A percentile compares a stretch with the other conserved stretches of the same genome.
phyloP scores from a whole-genome alignment of 2,797 vertebrate genomes.

The Morus bassanus region DNA sequence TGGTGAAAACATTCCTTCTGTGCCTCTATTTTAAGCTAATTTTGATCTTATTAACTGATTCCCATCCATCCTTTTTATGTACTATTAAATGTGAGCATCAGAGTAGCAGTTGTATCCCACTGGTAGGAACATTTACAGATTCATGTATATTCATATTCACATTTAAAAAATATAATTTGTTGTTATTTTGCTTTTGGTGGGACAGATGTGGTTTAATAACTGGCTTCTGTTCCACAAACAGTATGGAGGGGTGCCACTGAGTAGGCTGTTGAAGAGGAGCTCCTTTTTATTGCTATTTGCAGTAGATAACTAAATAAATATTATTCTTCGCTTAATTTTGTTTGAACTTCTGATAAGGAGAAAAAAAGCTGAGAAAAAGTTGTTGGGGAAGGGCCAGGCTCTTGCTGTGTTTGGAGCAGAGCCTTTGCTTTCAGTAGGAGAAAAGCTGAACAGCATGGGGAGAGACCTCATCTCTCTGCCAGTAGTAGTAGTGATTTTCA shows the following conservation, averaged over 20 bases:
- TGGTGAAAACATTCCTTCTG: constrained; percentile 2
- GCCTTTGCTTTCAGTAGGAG: neutral
- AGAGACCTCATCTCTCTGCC: neutral
- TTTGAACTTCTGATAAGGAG: neutral
- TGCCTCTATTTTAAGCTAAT: constrained; percentile 29
- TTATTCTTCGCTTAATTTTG: neutral
- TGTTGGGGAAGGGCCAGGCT: neutral
- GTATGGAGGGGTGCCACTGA: neutral
- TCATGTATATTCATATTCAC: neutral
- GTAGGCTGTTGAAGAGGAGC: neutral
- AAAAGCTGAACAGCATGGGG: neutral
- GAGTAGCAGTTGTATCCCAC: neutral
- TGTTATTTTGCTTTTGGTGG: neutral
- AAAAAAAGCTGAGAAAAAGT: neutral
- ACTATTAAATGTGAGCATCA: neutral
- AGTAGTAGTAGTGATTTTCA: neutral
- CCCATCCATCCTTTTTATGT: neutral
- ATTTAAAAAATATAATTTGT: neutral
- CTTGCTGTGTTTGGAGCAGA: neutral
- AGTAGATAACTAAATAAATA: neutral
- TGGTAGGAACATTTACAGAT: neutral
- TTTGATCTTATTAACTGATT: constrained; percentile 16
- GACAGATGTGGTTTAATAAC: neutral
- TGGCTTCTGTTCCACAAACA: neutral
- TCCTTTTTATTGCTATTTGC: neutral